These are phyloP conservation scores for Aphis gossypii DNA, from an alignment of 1,140 invertebrate species.

Conservation along the genomic window DNA sequence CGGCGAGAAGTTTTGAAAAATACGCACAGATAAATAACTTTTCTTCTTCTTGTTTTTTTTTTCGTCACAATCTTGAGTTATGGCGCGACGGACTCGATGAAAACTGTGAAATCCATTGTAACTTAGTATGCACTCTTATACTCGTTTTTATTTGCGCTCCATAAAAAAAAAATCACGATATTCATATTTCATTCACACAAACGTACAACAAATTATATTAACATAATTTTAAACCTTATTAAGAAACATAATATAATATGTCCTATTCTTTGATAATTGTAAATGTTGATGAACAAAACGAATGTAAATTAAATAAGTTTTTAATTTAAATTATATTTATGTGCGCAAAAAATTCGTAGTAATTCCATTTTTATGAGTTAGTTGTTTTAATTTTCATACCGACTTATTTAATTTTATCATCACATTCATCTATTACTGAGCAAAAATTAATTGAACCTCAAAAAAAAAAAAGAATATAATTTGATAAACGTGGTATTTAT, in stretches of 20 bases:
- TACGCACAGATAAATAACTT: neutral
- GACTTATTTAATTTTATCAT: too few species aligned
- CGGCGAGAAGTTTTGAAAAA: constrained; percentile 22
- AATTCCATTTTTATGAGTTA: neutral
- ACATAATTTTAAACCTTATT: constrained; percentile 13
- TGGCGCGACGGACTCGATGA: neutral
- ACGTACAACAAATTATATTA: neutral
- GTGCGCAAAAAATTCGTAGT: neutral
- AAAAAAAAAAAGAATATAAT: neutral
- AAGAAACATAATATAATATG: neutral
- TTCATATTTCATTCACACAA: neutral
- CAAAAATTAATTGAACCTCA: neutral
- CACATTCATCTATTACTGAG: too few species aligned
- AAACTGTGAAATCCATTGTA: neutral
- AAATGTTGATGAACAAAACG: neutral
- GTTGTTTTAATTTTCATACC: neutral
- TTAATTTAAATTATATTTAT: neutral
- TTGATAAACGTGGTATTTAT: neutral
- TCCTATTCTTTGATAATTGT: neutral
- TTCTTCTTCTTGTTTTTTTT: neutral
- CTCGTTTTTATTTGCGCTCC: neutral
- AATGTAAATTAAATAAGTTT: neutral
- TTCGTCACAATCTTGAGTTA: neutral
- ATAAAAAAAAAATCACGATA: neutral
- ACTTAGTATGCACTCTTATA: neutral